A percentile compares a stretch with the other conserved stretches of the same genome.
These are phyloP conservation scores for Lasioglossum marginatum DNA, from an alignment of 2,888 invertebrate genomes.

Conservation along the genomic window DNA sequence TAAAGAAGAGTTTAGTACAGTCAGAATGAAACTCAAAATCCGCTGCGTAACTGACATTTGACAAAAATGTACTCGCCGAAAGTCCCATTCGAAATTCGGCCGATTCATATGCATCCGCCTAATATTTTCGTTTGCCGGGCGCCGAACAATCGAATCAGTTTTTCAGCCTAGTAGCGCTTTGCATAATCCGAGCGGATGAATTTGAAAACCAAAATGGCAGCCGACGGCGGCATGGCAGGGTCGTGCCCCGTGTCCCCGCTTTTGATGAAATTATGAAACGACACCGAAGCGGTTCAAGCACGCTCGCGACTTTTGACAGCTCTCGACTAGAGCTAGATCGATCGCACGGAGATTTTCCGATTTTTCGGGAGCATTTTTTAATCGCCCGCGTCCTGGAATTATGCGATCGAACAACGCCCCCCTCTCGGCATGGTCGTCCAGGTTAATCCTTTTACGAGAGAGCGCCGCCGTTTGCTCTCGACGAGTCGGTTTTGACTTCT, in stretches of 20 bases:
- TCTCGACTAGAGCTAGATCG: background rate
- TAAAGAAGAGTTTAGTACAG: background rate
- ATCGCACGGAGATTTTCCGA: background rate
- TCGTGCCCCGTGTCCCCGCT: background rate
- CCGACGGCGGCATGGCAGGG: background rate
- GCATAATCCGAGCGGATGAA: slow-evolving; percentile 80
- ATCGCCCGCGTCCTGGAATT: background rate
- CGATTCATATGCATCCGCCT: background rate
- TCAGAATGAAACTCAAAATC: background rate
- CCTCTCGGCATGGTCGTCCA: background rate
- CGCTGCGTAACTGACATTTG: background rate
- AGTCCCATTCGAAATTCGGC: background rate
- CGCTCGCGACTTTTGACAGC: background rate
- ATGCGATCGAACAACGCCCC: background rate
- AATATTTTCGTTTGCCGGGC: slow-evolving; percentile 71
- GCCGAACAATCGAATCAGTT: slow-evolving; percentile 78
- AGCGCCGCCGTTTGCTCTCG: background rate
- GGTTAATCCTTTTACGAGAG: slow-evolving; percentile 1
- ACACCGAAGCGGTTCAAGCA: background rate
- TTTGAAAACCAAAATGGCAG: slow-evolving; percentile 75
- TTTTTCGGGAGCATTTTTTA: background rate
- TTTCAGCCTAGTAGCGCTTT: slow-evolving; percentile 74
- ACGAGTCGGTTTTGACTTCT: background rate
- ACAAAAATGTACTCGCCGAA: background rate
- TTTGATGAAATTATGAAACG: background rate